Base-by-base conservation (phyloP, 2,797 vertebrate genomes). In the Aulostomus chinensis region DNA sequence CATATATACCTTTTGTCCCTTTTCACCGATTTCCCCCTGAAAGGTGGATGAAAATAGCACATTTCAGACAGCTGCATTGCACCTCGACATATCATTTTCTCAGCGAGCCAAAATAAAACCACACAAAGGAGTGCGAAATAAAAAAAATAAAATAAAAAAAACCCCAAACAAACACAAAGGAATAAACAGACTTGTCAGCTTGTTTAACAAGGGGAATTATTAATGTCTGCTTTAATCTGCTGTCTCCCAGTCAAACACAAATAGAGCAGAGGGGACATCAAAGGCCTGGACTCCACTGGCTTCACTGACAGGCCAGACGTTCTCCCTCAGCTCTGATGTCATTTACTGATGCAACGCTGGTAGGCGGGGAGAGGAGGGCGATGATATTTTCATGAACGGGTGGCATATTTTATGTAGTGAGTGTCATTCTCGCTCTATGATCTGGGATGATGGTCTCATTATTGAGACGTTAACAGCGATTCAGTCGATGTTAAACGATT, bases 1-100 rank as follows among this genome's bases (percentile, higher is more conserved):
- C n/a, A n/a, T n/a, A n/a, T n/a, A n/a, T n/a, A 96, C 94, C 94
- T 96, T 95, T 62, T 94, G 94, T 9, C 95, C 94, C 0, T 61
- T 88, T 73, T 96, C 94, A 36, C 94, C 94, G 72, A 84, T 85
- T 37, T 88, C 90, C 12, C 94, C 94, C 89, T 93, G 73, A 35
- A 47, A 16, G 62, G 7, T 0, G 20, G 39, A 62, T 20, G 54
- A 13, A 69, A 43, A 74, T 3, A 20, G 8, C 21, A 40, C 21
- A 52, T 7, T 17, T 36, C 8, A 52, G 43, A 59, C 30, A 60
- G 30, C 32, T 2, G 26, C 5, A 49, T 11, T 17, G 17, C 18
- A 41, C 16, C 21, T 9, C 32, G 21, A 42, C 47, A 48, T 25
- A 9, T 22, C 40, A 8, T 33, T 49, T 36, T 30, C 52, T 58